Evolutionary conservation across 1,140 invertebrate genomes (phyloP), one percentile per base, ranked within the genome.

Genomic region (Drosophila equinoxialis): DNA sequence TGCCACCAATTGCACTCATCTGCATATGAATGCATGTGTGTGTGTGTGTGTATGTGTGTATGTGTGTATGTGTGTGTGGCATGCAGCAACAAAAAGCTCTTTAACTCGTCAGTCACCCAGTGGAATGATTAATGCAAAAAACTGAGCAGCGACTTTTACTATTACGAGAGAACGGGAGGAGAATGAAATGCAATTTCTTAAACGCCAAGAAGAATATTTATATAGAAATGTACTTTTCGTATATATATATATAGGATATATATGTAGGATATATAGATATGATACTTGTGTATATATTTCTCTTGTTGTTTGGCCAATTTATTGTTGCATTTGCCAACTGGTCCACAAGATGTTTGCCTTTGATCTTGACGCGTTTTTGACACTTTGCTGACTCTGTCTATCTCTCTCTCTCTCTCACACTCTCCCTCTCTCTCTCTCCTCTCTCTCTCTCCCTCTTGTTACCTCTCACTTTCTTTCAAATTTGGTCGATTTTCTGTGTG

Each of bases 351-450:
- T 78, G 45, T 85, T 86, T 65, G 79, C 72, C 83, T 87, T 87
- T 87, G 83, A 87, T 87, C 83, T 87, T 87, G 84, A 87, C 83
- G 83, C 84, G 74, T 87, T 87, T 87, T 89, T 87, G 83, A 87
- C 83, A 87, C 83, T 87, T 86, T 79, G 72, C 83, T 30, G 42
- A 59, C 14, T 60, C 20, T 35, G 65, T 42, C 60, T 74, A 42
- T 65, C 71, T 74, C 73, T 45, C 54, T 68, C 37, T 74, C 37
- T 48, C 45, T 57, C 48, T 67, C n/a, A n/a, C n/a, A n/a, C 33
- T 13, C 33, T 20, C 55, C 23, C 41, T 8, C 6, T 17, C 45
- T 48, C 45, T 0, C 30, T 30, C 6, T 30, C n/a, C 33, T 13
- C 33, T 20, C 55, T 33, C 41, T 8, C 6, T 17, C 45, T 48